Conservation (phyloP, 2,113 vertebrate genomes). For the Smithornis capensis region DNA sequence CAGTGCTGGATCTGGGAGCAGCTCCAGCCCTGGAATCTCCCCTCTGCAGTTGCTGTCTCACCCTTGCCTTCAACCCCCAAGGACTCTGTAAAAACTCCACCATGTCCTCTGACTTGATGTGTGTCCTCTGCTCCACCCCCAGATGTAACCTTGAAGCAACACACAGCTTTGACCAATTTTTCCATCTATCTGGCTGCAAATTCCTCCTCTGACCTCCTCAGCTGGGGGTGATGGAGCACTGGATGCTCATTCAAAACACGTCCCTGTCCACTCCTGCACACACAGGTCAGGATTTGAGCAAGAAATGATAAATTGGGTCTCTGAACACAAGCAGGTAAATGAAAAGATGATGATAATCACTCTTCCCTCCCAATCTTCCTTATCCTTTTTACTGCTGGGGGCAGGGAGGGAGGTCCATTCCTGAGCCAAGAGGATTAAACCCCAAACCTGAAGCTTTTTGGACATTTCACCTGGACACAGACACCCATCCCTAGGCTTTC, state of each 20-base stretch:
- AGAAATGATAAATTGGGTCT: neutral
- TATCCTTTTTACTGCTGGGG: neutral
- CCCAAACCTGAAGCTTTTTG: neutral
- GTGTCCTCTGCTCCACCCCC: neutral
- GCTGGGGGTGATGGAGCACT: neutral
- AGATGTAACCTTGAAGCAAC: neutral
- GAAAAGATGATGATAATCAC: neutral
- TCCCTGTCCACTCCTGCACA: neutral
- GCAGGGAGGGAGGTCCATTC: neutral
- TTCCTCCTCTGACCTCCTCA: neutral
- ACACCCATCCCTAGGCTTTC: neutral
- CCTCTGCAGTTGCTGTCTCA: neutral
- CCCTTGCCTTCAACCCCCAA: neutral
- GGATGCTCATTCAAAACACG: neutral
- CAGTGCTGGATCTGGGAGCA: neutral
- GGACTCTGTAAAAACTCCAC: neutral
- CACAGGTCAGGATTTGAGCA: neutral
- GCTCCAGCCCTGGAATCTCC: rapidly evolving
- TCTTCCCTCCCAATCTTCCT: neutral
- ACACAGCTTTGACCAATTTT: neutral
- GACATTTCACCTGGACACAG: neutral
- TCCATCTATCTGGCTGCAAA: neutral
- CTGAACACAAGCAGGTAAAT: neutral
- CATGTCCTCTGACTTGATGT: neutral
- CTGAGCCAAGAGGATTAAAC: neutral